A percentile compares a stretch with the other conserved stretches of the same genome.
phyloP scores from a whole-genome alignment of 2,888 invertebrate species.

The Cistogaster globosa region DNA sequence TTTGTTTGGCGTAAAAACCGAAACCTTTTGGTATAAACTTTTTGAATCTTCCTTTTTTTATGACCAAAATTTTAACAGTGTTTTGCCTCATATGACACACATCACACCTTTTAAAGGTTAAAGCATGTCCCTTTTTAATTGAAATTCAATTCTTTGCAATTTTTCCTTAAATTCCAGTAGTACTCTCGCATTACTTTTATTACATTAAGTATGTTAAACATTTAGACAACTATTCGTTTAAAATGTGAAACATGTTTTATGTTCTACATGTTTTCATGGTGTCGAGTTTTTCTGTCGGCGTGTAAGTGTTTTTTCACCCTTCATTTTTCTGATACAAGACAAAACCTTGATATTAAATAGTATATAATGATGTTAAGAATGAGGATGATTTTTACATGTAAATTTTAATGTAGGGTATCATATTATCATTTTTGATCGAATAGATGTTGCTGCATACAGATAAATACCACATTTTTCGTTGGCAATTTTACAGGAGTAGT shows the following conservation, averaged over 20 bases:
- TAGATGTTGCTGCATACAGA: conserved; percentile 23
- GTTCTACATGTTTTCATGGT: conserved; percentile 56
- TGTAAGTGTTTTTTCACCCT: conserved; percentile 21
- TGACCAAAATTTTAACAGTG: too few species aligned
- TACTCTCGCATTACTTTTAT: conserved; percentile 34
- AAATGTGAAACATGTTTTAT: conserved; percentile 59
- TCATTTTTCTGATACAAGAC: conserved; percentile 32
- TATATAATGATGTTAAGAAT: conserved; percentile 26
- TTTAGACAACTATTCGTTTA: conserved; percentile 28
- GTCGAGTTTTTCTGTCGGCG: conserved; percentile 14
- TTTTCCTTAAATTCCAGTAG: not conserved
- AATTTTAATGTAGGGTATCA: conserved; percentile 62
- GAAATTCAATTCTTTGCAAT: not conserved
- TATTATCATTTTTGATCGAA: conserved; percentile 53
- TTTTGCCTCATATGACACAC: too few species aligned
- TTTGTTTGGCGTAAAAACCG: too few species aligned
- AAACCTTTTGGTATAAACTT: too few species aligned
- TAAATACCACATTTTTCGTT: conserved; percentile 35
- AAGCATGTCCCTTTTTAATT: too few species aligned
- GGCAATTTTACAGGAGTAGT: conserved; percentile 42
- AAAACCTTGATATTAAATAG: conserved; percentile 41
- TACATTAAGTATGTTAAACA: conserved; percentile 41
- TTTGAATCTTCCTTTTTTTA: too few species aligned
- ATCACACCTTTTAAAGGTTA: too few species aligned
- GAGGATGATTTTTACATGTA: conserved; percentile 20